phyloP scores from a whole-genome alignment of 2,113 vertebrate genomes.

The Scomber japonicus region DNA sequence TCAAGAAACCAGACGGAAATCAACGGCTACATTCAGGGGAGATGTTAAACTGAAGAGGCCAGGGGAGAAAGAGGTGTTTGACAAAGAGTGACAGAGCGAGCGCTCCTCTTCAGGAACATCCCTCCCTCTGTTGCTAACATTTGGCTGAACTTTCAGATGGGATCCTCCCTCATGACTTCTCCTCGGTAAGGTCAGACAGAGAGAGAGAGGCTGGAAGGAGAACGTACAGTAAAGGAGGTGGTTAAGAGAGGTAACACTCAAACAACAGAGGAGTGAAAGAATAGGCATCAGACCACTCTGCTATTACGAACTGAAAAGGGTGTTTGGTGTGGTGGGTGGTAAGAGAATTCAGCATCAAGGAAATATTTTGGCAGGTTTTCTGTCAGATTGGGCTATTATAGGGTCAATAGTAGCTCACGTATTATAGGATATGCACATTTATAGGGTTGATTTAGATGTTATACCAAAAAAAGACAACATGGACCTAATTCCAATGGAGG shows the following conservation, averaged over 20 bases:
- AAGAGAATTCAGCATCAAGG: not conserved
- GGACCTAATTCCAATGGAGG: too few species aligned
- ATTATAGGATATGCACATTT: too few species aligned
- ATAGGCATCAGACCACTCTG: not conserved
- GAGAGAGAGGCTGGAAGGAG: slow-evolving; percentile 42
- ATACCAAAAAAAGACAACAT: too few species aligned
- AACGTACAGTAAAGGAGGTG: slow-evolving; percentile 13
- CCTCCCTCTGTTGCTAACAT: slow-evolving; percentile 95
- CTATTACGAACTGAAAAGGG: not conserved
- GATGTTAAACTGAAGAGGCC: slow-evolving; percentile 55
- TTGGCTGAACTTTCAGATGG: slow-evolving; percentile 99
- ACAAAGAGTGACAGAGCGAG: slow-evolving; percentile 81
- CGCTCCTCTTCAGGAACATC: slow-evolving; percentile 90
- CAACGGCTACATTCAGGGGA: slow-evolving; percentile 28
- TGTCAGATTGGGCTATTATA: not conserved
- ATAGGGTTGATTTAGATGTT: too few species aligned
- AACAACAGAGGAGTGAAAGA: slow-evolving; percentile 9
- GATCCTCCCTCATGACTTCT: slow-evolving; percentile 94
- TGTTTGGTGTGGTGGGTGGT: not conserved
- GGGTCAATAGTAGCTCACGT: too few species aligned
- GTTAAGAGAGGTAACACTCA: slow-evolving; percentile 19
- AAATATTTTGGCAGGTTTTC: not conserved
- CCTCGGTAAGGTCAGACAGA: slow-evolving; percentile 71
- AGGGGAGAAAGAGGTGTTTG: slow-evolving; percentile 59
- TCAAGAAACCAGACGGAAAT: slow-evolving; percentile 65